Evolutionary conservation across 2,113 vertebrate species (phyloP), one percentile per base, ranked within the genome.

Genomic region (Leucosticte australis): DNA sequence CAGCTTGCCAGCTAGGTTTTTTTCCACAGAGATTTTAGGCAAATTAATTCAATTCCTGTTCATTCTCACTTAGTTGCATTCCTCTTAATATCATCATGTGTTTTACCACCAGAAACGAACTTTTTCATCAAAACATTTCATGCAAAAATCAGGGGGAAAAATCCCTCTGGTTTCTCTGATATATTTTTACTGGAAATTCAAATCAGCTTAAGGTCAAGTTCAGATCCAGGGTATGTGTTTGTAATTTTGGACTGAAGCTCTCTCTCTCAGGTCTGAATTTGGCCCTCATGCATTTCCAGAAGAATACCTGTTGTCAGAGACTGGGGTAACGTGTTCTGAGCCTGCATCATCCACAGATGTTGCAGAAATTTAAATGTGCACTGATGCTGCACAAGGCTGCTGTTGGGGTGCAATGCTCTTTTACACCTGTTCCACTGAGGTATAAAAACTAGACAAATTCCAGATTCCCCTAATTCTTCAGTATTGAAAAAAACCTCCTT

Each of bases 141-240:
- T 49, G 23, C 22, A 70, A 65, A 96, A 55, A 46, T 20, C 15
- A 9, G 33, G 27, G 21, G 4, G 24, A 52, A 87, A 75, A 83
- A 56, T 41, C 10, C 28, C 13, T 9, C 20, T 70, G 41, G 15
- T 78, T 88, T 90, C 63, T 89, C 52, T 13, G 2, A 27, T 59
- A 16, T 41, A 47, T 67, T 87, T 67, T 41, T 35, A 65, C 15
- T n/a, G 44, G n/a, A 79, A 88, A 84, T 56, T 55, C 63, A 87
- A 88, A 90, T 84, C 41, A 56, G 31, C 44, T 76, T 69, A 87
- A 74, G 69, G 64, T 95, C 31, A 90, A 63, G 37, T 90, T 94
- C 64, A 95, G 59, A 76, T 69, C 41, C 71, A 83, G 81, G 69
- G n/a, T 75, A 31, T 15, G 2, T 7, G 23, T 27, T 79, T 63